A percentile compares a stretch with the other conserved stretches of the same genome.
phyloP scores from a whole-genome alignment of 2,888 invertebrate genomes.

The Nemotelus nigrinus region DNA sequence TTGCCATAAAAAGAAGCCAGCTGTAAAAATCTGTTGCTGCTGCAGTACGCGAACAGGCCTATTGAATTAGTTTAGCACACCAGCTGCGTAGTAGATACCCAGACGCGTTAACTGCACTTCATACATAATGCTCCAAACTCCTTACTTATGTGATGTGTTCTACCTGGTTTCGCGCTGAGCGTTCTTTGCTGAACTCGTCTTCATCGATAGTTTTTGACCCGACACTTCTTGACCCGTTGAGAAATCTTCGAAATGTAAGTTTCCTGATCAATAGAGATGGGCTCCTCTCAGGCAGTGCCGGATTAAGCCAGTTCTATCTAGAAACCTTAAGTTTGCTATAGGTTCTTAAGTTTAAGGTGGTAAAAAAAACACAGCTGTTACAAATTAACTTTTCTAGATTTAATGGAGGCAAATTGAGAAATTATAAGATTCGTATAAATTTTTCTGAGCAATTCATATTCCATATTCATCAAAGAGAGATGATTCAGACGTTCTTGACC shows the following conservation, averaged over 20 bases:
- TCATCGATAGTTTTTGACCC: constrained; percentile 48
- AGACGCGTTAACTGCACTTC: constrained; percentile 47
- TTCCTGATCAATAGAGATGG: not conserved
- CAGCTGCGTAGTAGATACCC: too few relatives aligned
- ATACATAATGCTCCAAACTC: constrained; percentile 47
- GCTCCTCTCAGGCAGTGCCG: not conserved
- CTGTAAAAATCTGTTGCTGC: too few relatives aligned
- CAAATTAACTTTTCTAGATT: not conserved
- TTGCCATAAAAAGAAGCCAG: too few relatives aligned
- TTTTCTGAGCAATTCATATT: constrained; percentile 7
- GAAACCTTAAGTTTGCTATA: too few relatives aligned
- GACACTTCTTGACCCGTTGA: constrained; percentile 46
- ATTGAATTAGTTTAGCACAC: too few relatives aligned
- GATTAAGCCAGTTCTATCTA: too few relatives aligned
- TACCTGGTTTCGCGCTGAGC: constrained; percentile 48
- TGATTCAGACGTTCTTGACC: constrained; percentile 7
- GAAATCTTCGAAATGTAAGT: constrained; percentile 43
- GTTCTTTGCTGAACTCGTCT: constrained; percentile 50
- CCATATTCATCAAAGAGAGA: not conserved
- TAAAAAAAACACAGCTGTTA: too few relatives aligned
- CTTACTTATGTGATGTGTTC: constrained; percentile 50
- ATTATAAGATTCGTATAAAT: constrained; percentile 4
- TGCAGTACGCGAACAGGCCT: too few relatives aligned
- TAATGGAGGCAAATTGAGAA: not conserved
- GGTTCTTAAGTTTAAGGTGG: too few relatives aligned